These are phyloP conservation scores for Sinopyrophorus schimmeli DNA, from an alignment of 2,888 invertebrate genomes.

Conservation along the genomic window DNA sequence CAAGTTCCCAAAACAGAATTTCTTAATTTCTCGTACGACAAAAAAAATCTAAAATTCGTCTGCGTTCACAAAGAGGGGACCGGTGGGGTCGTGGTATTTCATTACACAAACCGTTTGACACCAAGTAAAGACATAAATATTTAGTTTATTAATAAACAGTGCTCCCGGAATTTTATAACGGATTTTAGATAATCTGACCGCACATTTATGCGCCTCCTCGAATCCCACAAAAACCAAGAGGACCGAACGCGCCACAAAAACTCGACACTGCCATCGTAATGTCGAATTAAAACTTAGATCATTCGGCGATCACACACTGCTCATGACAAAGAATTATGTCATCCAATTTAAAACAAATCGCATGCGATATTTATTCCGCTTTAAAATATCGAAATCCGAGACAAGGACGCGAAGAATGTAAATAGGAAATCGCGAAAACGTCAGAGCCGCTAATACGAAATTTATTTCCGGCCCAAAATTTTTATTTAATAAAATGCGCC, in stretches of 20 bases:
- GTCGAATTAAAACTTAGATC: slow-evolving; percentile 5
- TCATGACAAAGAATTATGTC: slow-evolving; percentile 26
- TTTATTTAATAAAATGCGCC: too few species aligned
- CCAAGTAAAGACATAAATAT: slow-evolving; percentile 15
- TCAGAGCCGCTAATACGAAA: too few species aligned
- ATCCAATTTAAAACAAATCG: slow-evolving; percentile 29
- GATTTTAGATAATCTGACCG: slow-evolving; percentile 9
- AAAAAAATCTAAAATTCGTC: slow-evolving; percentile 8
- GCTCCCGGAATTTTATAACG: slow-evolving; percentile 14
- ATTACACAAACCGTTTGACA: slow-evolving; percentile 12
- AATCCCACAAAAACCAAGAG: not conserved
- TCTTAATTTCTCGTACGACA: slow-evolving; percentile 15
- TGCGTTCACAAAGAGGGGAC: not conserved
- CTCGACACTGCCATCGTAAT: not conserved
- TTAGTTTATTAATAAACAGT: slow-evolving; percentile 15
- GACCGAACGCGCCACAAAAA: not conserved
- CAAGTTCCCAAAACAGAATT: slow-evolving; percentile 5
- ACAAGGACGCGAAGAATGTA: slow-evolving; percentile 1
- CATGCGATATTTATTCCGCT: slow-evolving; percentile 8
- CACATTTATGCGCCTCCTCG: too few species aligned
- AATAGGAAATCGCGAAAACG: too few species aligned
- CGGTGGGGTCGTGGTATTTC: slow-evolving; percentile 5
- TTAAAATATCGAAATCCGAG: not conserved
- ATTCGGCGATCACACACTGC: slow-evolving; percentile 12
- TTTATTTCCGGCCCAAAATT: too few species aligned